These are phyloP conservation scores for Hoplostethus mediterraneus DNA, from an alignment of 2,797 vertebrate genomes.

Conservation along the genomic window DNA sequence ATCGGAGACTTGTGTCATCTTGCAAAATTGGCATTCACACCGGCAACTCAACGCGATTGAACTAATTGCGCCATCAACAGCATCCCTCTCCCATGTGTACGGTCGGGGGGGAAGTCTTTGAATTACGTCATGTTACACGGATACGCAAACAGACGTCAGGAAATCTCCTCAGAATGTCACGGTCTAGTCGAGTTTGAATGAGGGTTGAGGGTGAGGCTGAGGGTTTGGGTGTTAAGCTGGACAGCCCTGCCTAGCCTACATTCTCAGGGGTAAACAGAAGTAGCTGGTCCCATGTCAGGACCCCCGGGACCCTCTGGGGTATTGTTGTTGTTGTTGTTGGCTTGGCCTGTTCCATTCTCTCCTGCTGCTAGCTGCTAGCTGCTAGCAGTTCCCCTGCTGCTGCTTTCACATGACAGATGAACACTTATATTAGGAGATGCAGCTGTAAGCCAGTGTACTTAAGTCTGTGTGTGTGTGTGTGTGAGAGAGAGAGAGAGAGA, in stretches of 20 bases:
- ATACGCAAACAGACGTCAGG: not conserved
- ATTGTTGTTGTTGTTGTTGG: conserved; percentile 1
- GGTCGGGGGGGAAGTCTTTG: not conserved
- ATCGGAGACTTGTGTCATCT: conserved; percentile 51
- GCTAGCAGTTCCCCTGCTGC: conserved; percentile 12
- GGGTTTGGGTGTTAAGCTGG: conserved; percentile 26
- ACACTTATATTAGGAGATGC: conserved; percentile 26
- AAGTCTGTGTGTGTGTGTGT: not conserved
- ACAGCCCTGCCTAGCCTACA: conserved; percentile 37
- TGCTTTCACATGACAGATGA: conserved; percentile 37
- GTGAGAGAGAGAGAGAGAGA: not conserved
- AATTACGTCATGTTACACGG: not conserved
- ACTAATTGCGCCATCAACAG: conserved; percentile 48
- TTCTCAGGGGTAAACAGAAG: conserved; percentile 70
- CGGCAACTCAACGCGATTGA: conserved; percentile 40
- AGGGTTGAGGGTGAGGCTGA: conserved; percentile 2
- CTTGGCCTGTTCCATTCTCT: conserved; percentile 3
- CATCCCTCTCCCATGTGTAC: conserved; percentile 9
- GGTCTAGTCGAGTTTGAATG: too few species aligned
- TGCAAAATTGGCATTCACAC: conserved; percentile 45
- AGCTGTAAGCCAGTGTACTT: conserved; percentile 24
- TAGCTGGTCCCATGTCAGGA: conserved; percentile 51
- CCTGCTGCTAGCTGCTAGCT: too few species aligned
- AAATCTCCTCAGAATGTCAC: too few species aligned
- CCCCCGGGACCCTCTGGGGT: not conserved